phyloP scores from a whole-genome alignment of 2,113 vertebrate genomes.

The Apteryx owenii region DNA sequence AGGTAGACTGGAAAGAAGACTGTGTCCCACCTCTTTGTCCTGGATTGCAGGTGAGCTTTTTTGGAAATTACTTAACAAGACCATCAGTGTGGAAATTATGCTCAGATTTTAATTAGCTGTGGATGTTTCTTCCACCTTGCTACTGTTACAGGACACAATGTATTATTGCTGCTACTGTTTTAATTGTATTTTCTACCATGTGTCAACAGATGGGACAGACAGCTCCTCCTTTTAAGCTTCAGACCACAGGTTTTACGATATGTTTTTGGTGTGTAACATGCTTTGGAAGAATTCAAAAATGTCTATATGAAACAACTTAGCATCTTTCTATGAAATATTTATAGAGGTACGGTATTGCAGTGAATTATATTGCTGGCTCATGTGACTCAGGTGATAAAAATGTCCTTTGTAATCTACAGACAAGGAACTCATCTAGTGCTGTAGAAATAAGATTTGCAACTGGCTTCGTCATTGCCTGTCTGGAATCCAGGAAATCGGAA shows the following conservation, averaged over 20 bases:
- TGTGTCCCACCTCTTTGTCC: neutral
- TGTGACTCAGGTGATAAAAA: neutral
- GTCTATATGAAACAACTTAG: neutral
- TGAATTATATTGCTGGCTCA: neutral
- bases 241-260: neutral
- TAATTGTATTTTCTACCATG: neutral
- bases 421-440: neutral
- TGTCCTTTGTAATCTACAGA: neutral
- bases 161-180: neutral
- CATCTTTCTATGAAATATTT: neutral
- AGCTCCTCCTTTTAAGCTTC: neutral
- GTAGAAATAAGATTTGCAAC: neutral
- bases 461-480: accelerated
- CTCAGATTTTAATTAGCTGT: neutral
- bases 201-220: neutral
- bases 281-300: accelerated
- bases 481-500: neutral
- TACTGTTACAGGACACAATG: neutral
- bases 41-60: neutral
- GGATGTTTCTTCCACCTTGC: neutral
- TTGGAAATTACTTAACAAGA: neutral
- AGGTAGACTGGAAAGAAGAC: neutral
- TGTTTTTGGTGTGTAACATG: accelerated
- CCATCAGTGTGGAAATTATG: neutral
- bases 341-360: neutral